Evolutionary conservation across 2,888 invertebrate genomes (phyloP), one percentile per base, ranked within the genome.

Genomic region (Alcis repandata): DNA sequence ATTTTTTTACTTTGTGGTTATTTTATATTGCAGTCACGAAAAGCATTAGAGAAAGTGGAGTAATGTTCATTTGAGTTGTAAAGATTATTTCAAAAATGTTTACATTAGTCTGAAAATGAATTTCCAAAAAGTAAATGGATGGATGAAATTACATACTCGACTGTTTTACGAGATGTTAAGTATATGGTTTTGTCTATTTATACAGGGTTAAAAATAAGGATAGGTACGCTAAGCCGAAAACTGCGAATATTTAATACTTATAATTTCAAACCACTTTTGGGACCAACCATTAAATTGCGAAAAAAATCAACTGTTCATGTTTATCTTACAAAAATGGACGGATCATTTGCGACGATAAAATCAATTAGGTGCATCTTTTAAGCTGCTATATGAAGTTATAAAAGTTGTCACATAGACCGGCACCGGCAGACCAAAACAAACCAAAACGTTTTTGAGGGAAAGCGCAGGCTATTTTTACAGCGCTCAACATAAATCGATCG

Each of bases 401-500:
- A 6, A 6, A 27, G 27, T 27, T 27, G 27, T 27, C 27, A 27
- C 27, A 6, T 27, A 27, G 27, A 27, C 27, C 2, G 38, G 11
- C 3, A 17, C 41, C 1, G 41, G 52, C n/a, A 40, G 53, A 41
- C 40, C 62, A 53, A 59, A 51, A 53, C 36, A 54, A 46, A 66
- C n/a, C 15, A 32, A 64, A 63, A 68, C 56, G 59, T 59, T 67
- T 72, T 69, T 66, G 49, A 56, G 52, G 33, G 40, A 54, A 70
- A 72, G 52, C 54, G 57, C 59, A 70, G 56, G 54, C 62, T 70
- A 76, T 75, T 72, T 78, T 74, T 63, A 72, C 69, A 56, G 53
- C 57, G 61, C 65, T 74, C 72, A 75, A 70, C 69, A 56, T 64
- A 67, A 69, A 79, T 81, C 72, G 81, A 80, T 76, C 75, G 74